Evolutionary conservation across 2,888 invertebrate genomes (phyloP).

Genomic region (Agrochola circellaris): DNA sequence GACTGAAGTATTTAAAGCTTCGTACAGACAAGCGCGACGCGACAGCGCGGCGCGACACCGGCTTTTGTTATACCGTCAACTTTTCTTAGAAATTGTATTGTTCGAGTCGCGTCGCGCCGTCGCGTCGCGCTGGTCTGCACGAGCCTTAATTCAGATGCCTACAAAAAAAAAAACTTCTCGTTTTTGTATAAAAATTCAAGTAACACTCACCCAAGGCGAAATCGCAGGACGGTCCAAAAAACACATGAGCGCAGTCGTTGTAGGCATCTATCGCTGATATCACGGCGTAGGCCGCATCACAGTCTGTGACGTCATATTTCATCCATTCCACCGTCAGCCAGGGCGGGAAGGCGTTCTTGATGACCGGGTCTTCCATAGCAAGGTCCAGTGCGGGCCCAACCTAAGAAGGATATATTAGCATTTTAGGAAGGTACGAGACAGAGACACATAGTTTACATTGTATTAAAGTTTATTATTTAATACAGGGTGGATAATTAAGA

Average conservation of each 20-base stretch:
- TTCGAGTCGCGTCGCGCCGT: too few relatives aligned
- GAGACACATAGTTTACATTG: too few relatives aligned
- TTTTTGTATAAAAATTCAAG: not conserved
- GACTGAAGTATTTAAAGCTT: not conserved
- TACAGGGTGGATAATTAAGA: too few relatives aligned
- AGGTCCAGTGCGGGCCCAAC: constrained; percentile 92
- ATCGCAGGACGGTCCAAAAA: constrained; percentile 96
- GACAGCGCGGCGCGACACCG: too few relatives aligned
- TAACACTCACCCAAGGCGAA: constrained; percentile 93
- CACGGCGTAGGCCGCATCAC: constrained; percentile 93
- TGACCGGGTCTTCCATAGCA: constrained; percentile 90
- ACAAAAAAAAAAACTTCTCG: not conserved
- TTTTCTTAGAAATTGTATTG: too few relatives aligned
- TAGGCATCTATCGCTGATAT: constrained; percentile 94
- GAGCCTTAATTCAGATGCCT: too few relatives aligned
- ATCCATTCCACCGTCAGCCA: constrained; percentile 91
- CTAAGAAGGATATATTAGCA: constrained; percentile 75
- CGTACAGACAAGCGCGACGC: too few relatives aligned
- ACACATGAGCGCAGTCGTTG: constrained; percentile 93
- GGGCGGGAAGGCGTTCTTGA: constrained; percentile 89
- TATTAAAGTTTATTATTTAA: too few relatives aligned
- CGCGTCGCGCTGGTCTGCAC: too few relatives aligned
- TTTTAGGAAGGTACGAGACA: not conserved
- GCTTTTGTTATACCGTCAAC: too few relatives aligned
- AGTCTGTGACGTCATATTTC: constrained; percentile 92